Base-by-base conservation (phyloP, 2,113 vertebrate genomes). In the Morone saxatilis region DNA sequence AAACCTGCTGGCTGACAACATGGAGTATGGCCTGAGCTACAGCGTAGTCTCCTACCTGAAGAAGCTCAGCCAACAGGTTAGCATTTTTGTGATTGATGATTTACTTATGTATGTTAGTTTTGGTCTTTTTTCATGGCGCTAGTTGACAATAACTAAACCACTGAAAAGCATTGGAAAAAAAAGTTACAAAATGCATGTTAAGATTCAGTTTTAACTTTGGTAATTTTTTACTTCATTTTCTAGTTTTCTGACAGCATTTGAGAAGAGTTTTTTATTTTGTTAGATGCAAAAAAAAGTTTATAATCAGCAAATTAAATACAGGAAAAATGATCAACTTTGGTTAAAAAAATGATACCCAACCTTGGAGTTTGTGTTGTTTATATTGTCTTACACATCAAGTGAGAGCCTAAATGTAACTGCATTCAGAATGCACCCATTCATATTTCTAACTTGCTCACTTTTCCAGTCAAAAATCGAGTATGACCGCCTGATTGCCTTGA, bases 41-140 rank as follows among this genome's bases (percentile, higher is more conserved):
- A 99, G 97, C 80, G 97, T 99, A 78, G 97, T 99, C 90, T 98
- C 98, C 85, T 99, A 99, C 95, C 96, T 99, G 94, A 99, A 99
- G 94, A 99, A 99, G 87, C 96, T 99, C 93, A 99, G 98, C 94
- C 98, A 99, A 77, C 98, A 99, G 98, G 98, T 99, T 47, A 47
- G 45, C 8, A 1, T 43, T 43, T 51, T 17, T 51, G 50, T 19
- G 25, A 25, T 25, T 25, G 25, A 31, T 31, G 31, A 3, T 31
- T 31, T 31, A 31, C 31, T 31, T 4, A 31, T 31, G 31, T 31
- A 31, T 31, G 4, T 22, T 14, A 12, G 22, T 31, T 57, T 57
- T 31, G 11, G 11, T 57, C n/a, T 59, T 14, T 59, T 14, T 59
- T 25, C 5, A 31, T 57, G 56, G 22, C 12, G 31, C 6, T 36